These are phyloP conservation scores for Halcyon leucocephala DNA, from an alignment of 2,797 vertebrate species.

Conservation along the genomic window DNA sequence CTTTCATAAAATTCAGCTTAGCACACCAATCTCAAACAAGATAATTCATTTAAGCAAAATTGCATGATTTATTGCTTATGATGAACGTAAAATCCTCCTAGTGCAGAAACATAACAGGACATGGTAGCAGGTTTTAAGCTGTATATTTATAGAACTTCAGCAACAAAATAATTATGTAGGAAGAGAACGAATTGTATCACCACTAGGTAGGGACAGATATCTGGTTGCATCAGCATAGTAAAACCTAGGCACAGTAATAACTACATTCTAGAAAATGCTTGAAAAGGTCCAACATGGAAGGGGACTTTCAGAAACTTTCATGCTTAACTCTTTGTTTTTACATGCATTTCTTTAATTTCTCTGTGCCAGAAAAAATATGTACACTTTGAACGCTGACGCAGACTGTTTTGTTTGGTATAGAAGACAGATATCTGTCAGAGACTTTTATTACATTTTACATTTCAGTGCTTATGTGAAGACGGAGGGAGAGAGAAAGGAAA, in stretches of 20 bases:
- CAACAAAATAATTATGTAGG: background rate
- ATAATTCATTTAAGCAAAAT: slow-evolving; percentile 29
- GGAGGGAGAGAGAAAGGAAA: slow-evolving; percentile 33
- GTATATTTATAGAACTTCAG: background rate
- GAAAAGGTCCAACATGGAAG: slow-evolving; percentile 31
- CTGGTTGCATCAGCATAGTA: background rate
- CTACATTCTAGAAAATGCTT: slow-evolving; percentile 29
- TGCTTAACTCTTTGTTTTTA: slow-evolving; percentile 63
- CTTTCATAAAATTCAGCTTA: slow-evolving; percentile 13
- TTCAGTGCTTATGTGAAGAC: slow-evolving; percentile 59
- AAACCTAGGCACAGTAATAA: background rate
- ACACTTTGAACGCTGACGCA: background rate
- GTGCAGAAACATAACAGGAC: background rate
- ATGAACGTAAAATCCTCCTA: background rate
- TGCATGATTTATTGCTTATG: background rate
- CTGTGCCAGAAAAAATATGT: slow-evolving; percentile 6
- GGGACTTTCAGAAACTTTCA: slow-evolving; percentile 19
- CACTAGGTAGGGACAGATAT: background rate
- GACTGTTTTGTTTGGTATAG: background rate
- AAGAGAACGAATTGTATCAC: background rate
- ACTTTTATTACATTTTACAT: slow-evolving; percentile 69
- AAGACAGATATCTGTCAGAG: slow-evolving; percentile 40
- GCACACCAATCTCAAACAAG: background rate
- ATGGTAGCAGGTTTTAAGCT: background rate
- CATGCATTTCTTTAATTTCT: slow-evolving; percentile 59